These are phyloP conservation scores for Heterohyrax brucei DNA, from an alignment of 2,797 vertebrate species.

Conservation along the genomic window DNA sequence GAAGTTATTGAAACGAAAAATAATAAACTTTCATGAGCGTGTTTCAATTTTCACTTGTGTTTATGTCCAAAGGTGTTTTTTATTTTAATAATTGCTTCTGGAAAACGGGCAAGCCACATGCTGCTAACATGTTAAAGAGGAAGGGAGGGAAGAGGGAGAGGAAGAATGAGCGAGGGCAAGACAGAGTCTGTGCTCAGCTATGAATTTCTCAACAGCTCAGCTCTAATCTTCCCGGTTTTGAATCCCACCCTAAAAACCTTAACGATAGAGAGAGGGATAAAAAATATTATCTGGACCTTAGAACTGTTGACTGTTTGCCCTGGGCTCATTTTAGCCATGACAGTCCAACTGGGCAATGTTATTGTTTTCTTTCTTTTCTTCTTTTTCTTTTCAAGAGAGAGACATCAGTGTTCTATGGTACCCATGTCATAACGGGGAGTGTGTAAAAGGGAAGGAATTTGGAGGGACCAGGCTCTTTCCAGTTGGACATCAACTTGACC, in stretches of 20 bases:
- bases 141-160: slow-evolving; percentile 60
- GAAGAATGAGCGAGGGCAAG: slow-evolving; percentile 59
- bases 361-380: background rate
- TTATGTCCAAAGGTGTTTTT: slow-evolving; percentile 88
- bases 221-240: slow-evolving; percentile 87
- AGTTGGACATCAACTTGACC: slow-evolving; percentile 88
- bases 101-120: slow-evolving; percentile 86
- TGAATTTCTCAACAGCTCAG: slow-evolving; percentile 87
- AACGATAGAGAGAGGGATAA: slow-evolving; percentile 88
- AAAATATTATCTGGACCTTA: slow-evolving; percentile 87
- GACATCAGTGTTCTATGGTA: slow-evolving; percentile 78
- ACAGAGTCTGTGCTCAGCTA: slow-evolving; percentile 56
- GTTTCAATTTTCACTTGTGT: slow-evolving; percentile 87
- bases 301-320: slow-evolving; percentile 86
- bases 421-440: slow-evolving; percentile 90
- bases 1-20: slow-evolving; percentile 85
- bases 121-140: slow-evolving; percentile 81
- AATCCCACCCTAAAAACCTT: slow-evolving; percentile 89
- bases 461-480: slow-evolving; percentile 87
- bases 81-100: slow-evolving; percentile 85
- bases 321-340: slow-evolving; percentile 87
- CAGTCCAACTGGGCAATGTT: slow-evolving; percentile 82
- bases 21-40: slow-evolving; percentile 81
- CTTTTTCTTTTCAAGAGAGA: slow-evolving; percentile 40
- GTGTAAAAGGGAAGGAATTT: slow-evolving; percentile 92